These are phyloP conservation scores for Sialis fuliginosa DNA, from an alignment of 2,888 invertebrate genomes.

Conservation along the genomic window DNA sequence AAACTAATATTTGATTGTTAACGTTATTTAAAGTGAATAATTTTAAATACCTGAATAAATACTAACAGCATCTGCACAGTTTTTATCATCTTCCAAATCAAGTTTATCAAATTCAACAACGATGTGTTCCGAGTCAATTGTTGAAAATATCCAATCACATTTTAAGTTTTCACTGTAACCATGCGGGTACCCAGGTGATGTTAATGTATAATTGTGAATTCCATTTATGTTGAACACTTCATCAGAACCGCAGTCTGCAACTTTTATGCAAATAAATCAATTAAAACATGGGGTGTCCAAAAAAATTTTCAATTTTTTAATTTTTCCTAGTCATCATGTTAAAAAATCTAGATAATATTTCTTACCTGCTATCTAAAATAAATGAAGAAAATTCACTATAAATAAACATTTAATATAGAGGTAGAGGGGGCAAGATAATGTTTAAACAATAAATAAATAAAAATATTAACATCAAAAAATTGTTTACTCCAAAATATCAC, in stretches of 20 bases:
- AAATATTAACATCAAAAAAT: no score
- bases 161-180: conserved; percentile 41
- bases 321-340: no score
- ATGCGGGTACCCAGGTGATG: conserved; percentile 61
- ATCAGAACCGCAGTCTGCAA: conserved; percentile 16
- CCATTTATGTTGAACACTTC: conserved; percentile 16
- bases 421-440: no score
- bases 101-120: conserved; percentile 35
- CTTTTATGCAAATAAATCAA: conserved; percentile 9
- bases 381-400: no score
- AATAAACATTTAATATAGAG: no score
- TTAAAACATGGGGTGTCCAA: background rate
- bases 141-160: conserved; percentile 57
- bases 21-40: conserved; percentile 12
- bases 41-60: conserved; percentile 35
- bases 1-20: no score
- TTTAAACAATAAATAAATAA: no score
- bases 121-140: conserved; percentile 41
- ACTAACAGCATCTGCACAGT: conserved; percentile 44
- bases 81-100: conserved; percentile 35
- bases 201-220: conserved; percentile 22
- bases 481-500: no score
- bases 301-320: no score
- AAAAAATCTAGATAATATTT: no score
- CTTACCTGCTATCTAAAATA: no score